Evolutionary conservation across 2,113 vertebrate species (phyloP).

Genomic region (Philantomba maxwellii): DNA sequence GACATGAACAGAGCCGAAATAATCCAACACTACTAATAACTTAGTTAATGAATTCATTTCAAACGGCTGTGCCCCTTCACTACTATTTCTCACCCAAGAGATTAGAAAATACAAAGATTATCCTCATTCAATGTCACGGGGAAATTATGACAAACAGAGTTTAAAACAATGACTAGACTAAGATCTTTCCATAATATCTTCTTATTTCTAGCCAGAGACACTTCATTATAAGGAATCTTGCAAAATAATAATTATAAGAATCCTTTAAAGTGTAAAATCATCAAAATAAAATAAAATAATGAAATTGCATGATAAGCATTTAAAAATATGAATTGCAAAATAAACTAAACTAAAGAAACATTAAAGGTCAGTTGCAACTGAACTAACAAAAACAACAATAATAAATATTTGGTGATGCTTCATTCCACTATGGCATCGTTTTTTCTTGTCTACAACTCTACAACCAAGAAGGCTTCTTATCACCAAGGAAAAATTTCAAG

Average conservation of each 20-base stretch:
- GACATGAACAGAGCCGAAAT: not conserved
- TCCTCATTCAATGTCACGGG: not conserved
- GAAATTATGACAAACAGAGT: conserved; percentile 4
- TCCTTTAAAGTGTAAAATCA: conserved; percentile 26
- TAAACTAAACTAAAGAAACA: conserved; percentile 10
- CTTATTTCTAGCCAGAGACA: not conserved
- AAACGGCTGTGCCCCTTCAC: not conserved
- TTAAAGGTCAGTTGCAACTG: not conserved
- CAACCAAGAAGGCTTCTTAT: conserved; percentile 20
- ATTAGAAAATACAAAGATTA: not conserved
- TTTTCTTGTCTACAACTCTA: conserved; percentile 18
- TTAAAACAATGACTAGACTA: not conserved
- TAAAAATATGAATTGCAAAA: not conserved
- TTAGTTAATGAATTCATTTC: conserved; percentile 12
- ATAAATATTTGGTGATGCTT: not conserved
- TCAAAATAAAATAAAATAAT: not conserved
- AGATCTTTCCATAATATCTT: not conserved
- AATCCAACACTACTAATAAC: not conserved
- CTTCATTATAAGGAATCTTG: not conserved
- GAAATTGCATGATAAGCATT: not conserved
- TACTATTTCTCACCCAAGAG: not conserved
- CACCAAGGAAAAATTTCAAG: not conserved
- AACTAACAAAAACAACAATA: not conserved
- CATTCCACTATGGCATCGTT: not conserved
- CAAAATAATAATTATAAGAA: conserved; percentile 19